Base-by-base conservation (phyloP, 2,113 vertebrate species). In the Pampusana beccarii region DNA sequence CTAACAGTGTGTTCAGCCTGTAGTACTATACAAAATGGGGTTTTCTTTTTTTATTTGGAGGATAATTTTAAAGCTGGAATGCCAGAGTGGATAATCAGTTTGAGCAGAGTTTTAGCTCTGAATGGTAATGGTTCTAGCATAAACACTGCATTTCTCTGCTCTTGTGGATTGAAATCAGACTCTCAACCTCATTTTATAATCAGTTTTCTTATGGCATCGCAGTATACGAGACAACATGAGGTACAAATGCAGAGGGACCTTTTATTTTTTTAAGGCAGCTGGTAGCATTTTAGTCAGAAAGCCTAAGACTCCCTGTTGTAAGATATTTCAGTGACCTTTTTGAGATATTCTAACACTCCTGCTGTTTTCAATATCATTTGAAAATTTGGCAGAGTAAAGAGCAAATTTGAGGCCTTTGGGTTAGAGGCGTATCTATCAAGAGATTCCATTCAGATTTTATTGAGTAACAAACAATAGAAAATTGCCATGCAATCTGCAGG, bases 391-490 rank as follows among this genome's bases (percentile, higher is more conserved):
- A 95, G 78, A 75, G 70, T 56, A 40, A 80, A 87, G 83, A 78
- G 65, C 69, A 81, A 92, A 91, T 89, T 56, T 84, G 93, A 92
- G 73, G 73, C 83, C 83, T 87, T 93, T 86, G 80, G 70, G 61
- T 91, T 92, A 72, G 54, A 94, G 70, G 46, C 74, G 0, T 93
- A 90, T 90, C 60, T 95, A 66, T 95, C 91, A 65, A 92, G 83
- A 93, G 88, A 95, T 94, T 96, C 54, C 84, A 82, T 81, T 95
- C 86, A 42, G 77, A 86, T 93, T 95, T 94, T 93, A 95, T 79
- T 95, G 83, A 92, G 77, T 72, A 93, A 72, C 6, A 33, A 95
- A 96, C 92, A 96, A 95, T 79, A 97, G 80, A 94, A 94, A 96
- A 96, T 96, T 90, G 66, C 88, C 54, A 54, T 87, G 88, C 92